Evolutionary conservation across 2,797 vertebrate genomes (phyloP), one percentile per base, ranked within the genome.

Genomic region (Pristis pectinata): DNA sequence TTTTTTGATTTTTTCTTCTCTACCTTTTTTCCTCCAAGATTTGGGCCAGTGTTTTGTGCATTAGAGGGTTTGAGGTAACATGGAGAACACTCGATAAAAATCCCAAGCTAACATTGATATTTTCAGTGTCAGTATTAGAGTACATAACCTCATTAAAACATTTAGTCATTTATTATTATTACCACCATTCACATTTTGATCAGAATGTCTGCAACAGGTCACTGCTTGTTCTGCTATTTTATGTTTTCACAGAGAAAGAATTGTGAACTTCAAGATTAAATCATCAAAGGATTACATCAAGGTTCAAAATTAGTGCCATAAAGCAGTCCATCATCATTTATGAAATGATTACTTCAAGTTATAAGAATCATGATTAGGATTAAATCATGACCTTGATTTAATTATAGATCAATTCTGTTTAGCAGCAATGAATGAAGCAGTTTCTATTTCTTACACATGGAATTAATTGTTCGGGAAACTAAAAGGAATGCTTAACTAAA

Each of bases 191-290:
- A 91, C 8, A 2, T 9, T 67, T n/a, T 91, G n/a, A 91, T 64
- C n/a, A 91, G 56, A 89, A n/a, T 67, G 87, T 67, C 59, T 64
- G 59, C n/a, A 67, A 61, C 59, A 91, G 87, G 87, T 37, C 59
- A 22, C 34, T 89, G 87, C 59, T 67, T 67, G n/a, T 91, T 91
- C 61, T 91, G 87, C 59, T 67, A 61, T 91, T 67, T 91, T 22
- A 67, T 91, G 87, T 22, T 24, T 67, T 67, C 19, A 64, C 87
- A 37, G 61, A 41, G n/a, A 3, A 67, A 64, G n/a, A 91, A 64
- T 64, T 64, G 59, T 91, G 87, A 91, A 41, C 87, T 67, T 64
- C 64, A 41, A 24, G n/a, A 91, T 19, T 41, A 41, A 91, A 41
- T 91, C 61, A 67, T 91, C n/a, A 67, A 91, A 91, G 17, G 87